Conservation (phyloP, 2,113 vertebrate species). For the Megaleporinus macrocephalus region DNA sequence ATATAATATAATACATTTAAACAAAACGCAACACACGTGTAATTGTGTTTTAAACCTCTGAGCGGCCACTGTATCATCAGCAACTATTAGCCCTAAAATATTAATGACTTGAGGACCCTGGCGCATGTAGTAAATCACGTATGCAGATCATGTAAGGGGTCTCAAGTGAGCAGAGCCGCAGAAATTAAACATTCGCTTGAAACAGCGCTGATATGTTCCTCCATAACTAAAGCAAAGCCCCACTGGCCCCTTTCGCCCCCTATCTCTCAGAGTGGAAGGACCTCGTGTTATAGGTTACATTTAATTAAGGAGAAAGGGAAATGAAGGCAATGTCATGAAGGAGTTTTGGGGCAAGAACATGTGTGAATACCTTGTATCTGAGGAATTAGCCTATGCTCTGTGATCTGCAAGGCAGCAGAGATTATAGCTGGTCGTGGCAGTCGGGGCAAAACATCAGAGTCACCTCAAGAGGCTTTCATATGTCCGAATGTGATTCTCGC, state of each 20-base stretch:
- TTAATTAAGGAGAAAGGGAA: constrained; percentile 11
- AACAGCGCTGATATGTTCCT: constrained; percentile 1
- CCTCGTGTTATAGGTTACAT: not conserved
- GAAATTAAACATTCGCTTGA: constrained; percentile 14
- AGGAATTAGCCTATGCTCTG: not conserved
- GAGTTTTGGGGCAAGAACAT: not conserved
- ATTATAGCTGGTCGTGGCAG: not conserved
- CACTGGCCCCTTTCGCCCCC: not conserved
- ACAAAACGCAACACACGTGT: not conserved
- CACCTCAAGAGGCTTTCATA: constrained; percentile 23
- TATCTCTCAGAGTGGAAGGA: not conserved
- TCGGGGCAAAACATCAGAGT: constrained; percentile 25
- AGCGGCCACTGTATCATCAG: constrained; percentile 2
- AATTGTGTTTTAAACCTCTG: constrained; percentile 2
- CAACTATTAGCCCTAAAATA: constrained; percentile 15
- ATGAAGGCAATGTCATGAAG: not conserved
- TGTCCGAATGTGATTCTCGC: constrained; percentile 15
- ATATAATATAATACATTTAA: not conserved
- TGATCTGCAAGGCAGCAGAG: not conserved
- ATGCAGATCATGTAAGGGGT: constrained; percentile 26
- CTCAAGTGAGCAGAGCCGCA: constrained; percentile 29
- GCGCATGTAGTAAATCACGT: constrained; percentile 4
- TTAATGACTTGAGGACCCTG: constrained; percentile 17
- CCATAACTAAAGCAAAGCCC: not conserved
- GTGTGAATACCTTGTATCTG: not conserved